Evolutionary conservation across 2,888 invertebrate genomes (phyloP).

Genomic region (Cerastis rubricosa): DNA sequence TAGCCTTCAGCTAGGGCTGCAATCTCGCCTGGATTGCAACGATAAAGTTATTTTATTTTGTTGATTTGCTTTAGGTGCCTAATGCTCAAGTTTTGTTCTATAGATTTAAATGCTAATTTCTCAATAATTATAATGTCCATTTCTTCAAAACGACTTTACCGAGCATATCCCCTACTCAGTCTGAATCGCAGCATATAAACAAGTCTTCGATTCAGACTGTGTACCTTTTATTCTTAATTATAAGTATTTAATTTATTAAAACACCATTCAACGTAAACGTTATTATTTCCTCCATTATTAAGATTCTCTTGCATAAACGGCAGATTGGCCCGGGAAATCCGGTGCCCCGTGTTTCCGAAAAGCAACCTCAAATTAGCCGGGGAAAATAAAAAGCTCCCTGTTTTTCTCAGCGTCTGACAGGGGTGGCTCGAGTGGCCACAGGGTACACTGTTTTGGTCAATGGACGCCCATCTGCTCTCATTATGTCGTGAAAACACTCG

Average conservation of each 20-base stretch:
- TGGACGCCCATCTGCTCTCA: constrained; percentile 77
- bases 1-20: neutral
- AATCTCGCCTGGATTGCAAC: neutral
- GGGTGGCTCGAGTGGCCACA: constrained; percentile 77
- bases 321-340: constrained; percentile 72
- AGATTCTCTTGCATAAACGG: constrained; percentile 65
- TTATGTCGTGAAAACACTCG: constrained; percentile 77
- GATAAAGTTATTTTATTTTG: neutral
- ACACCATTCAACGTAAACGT: constrained; percentile 58
- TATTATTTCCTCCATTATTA: constrained; percentile 57
- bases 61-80: neutral
- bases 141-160: neutral
- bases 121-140: neutral
- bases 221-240: neutral
- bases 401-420: constrained; percentile 77
- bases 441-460: constrained; percentile 76
- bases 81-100: neutral
- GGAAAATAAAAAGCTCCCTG: constrained; percentile 79
- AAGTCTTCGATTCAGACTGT: neutral
- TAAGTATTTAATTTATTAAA: neutral
- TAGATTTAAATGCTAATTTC: neutral
- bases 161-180: neutral
- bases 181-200: neutral
- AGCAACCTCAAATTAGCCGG: constrained; percentile 82
- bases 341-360: constrained; percentile 70